These are phyloP conservation scores for Neopipo cinnamomea DNA, from an alignment of 2,113 vertebrate species.

Conservation along the genomic window DNA sequence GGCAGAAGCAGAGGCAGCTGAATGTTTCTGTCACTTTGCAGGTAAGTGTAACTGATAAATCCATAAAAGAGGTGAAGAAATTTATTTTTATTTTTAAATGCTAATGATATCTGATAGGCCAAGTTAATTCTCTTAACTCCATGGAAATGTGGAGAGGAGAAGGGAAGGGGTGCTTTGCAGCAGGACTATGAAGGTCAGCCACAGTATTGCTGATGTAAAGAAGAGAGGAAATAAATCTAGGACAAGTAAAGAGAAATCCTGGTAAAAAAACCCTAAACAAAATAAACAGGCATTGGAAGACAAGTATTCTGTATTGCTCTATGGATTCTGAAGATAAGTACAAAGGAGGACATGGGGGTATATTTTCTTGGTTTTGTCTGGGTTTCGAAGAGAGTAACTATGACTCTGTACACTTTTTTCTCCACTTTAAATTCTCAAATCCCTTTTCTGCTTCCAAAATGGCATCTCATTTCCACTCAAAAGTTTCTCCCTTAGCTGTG, in stretches of 20 bases:
- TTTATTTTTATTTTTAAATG: not conserved
- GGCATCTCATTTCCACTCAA: not conserved
- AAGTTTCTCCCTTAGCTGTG: not conserved
- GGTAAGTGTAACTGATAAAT: not conserved
- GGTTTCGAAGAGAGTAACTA: not conserved
- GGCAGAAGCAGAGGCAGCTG: not conserved
- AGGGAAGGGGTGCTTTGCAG: not conserved
- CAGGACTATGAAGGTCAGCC: not conserved
- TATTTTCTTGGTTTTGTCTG: not conserved
- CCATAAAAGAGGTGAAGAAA: not conserved
- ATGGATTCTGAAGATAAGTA: not conserved
- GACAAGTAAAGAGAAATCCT: not conserved
- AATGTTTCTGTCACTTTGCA: not conserved
- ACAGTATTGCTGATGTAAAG: not conserved
- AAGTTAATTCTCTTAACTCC: not conserved
- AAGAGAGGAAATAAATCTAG: not conserved
- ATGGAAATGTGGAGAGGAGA: not conserved
- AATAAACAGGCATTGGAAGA: not conserved
- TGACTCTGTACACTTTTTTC: rapidly evolving
- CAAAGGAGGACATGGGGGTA: not conserved
- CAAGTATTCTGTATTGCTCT: not conserved
- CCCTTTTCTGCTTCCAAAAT: not conserved
- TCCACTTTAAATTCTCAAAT: not conserved
- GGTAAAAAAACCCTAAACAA: not conserved
- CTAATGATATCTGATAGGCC: not conserved